phyloP scores from a whole-genome alignment of 1,140 invertebrate genomes.

The Campodea augens region DNA sequence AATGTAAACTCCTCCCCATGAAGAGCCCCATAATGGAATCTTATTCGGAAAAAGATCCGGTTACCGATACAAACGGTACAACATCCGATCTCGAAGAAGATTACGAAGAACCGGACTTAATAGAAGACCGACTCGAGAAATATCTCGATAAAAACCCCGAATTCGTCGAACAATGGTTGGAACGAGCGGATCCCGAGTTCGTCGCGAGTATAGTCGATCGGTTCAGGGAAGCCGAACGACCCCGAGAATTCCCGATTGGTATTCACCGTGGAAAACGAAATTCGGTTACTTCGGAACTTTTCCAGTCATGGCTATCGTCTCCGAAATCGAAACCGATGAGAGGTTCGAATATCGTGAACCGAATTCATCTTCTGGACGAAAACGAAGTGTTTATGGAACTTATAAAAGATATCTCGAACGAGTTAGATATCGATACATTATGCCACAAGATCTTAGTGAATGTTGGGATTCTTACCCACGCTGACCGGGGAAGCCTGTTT shows the following conservation, averaged over 20 bases:
- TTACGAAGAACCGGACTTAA: too few species aligned
- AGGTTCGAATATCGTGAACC: neutral
- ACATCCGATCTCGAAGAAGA: too few species aligned
- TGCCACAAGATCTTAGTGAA: slow-evolving; percentile 89
- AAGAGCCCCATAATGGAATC: too few species aligned
- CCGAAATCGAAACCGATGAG: slow-evolving; percentile 26
- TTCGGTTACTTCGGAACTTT: slow-evolving; percentile 63
- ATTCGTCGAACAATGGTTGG: slow-evolving; percentile 46
- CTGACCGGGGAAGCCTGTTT: slow-evolving; percentile 72
- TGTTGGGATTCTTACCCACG: slow-evolving; percentile 64
- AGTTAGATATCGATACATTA: slow-evolving; percentile 76
- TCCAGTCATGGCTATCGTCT: slow-evolving; percentile 55
- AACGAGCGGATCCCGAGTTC: slow-evolving; percentile 45
- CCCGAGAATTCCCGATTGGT: slow-evolving; percentile 8
- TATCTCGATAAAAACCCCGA: slow-evolving; percentile 35
- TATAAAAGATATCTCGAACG: slow-evolving; percentile 79
- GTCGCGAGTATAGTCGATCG: slow-evolving; percentile 12
- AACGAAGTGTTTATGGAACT: slow-evolving; percentile 80
- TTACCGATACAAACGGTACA: too few species aligned
- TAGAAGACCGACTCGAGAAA: slow-evolving; percentile 1
- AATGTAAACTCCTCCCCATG: too few species aligned
- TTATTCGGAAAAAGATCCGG: too few species aligned
- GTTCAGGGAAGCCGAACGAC: slow-evolving; percentile 1
- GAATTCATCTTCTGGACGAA: slow-evolving; percentile 41
- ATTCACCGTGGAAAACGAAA: slow-evolving; percentile 28